Evolutionary conservation across 2,888 invertebrate species (phyloP).

Genomic region (Arrhopalites spinosus): DNA sequence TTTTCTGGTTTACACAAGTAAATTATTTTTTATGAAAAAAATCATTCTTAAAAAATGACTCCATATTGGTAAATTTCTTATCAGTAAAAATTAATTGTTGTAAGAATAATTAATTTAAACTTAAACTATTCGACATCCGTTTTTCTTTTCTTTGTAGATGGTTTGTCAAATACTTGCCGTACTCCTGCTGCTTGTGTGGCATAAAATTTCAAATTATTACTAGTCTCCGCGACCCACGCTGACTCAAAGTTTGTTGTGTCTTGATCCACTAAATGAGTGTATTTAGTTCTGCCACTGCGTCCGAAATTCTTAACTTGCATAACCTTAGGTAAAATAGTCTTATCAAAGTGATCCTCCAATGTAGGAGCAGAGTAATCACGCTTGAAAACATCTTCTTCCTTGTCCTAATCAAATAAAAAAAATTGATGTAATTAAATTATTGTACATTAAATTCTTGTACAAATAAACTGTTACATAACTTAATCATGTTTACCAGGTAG

Average conservation of each 20-base stretch:
- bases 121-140: conserved; percentile 28
- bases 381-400: conserved; percentile 87
- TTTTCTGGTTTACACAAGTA: not conserved
- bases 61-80: too few species aligned
- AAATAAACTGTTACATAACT: not conserved
- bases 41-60: too few species aligned
- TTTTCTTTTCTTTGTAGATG: conserved; percentile 66
- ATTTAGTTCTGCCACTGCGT: conserved; percentile 96
- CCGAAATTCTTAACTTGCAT: conserved; percentile 99
- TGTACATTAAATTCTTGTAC: not conserved
- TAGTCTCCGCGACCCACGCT: conserved; percentile 92
- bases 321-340: conserved; percentile 93
- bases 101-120: not conserved
- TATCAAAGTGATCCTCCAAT: conserved; percentile 98
- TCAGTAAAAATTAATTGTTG: not conserved
- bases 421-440: conserved; percentile 1
- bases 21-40: too few species aligned
- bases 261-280: conserved; percentile 98
- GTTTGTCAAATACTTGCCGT: conserved; percentile 89
- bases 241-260: conserved; percentile 98
- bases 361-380: conserved; percentile 95
- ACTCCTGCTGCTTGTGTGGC: conserved; percentile 88
- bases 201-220: conserved; percentile 84
- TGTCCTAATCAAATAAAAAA: conserved; percentile 70
- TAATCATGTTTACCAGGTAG: conserved; percentile 70